Conservation (phyloP, 2,113 vertebrate species). For the Cyanoderma ruficeps region DNA sequence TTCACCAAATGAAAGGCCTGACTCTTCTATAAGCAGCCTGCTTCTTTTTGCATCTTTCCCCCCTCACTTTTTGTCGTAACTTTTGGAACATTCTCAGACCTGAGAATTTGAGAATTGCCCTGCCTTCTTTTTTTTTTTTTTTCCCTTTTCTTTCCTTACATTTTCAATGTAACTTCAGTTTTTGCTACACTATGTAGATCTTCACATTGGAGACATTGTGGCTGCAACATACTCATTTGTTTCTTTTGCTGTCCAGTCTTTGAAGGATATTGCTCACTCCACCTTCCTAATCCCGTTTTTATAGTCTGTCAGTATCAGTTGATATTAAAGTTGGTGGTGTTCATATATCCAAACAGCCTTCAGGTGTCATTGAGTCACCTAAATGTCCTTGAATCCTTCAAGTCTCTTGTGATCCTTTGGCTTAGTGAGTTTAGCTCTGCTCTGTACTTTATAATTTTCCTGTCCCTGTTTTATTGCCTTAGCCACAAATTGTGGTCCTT, state of each 20-base stretch:
- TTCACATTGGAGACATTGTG: slow-evolving; percentile 70
- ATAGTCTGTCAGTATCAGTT: slow-evolving; percentile 31
- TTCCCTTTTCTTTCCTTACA: background rate
- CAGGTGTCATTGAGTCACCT: slow-evolving; percentile 62
- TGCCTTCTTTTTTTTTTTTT: background rate
- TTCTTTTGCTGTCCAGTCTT: slow-evolving; percentile 33
- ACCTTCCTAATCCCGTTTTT: slow-evolving; percentile 14
- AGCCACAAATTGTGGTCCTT: slow-evolving; percentile 85
- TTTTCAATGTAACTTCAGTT: background rate
- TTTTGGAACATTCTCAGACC: background rate
- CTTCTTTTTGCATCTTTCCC: background rate
- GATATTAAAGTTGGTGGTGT: slow-evolving; percentile 60
- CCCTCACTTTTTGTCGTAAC: background rate
- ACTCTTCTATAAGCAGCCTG: slow-evolving; percentile 35
- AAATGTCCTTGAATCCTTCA: slow-evolving; percentile 47
- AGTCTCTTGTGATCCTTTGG: slow-evolving; percentile 31
- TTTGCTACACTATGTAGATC: slow-evolving; percentile 31
- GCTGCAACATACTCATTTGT: slow-evolving; percentile 8
- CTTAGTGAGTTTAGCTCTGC: slow-evolving; percentile 65
- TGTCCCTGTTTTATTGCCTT: slow-evolving; percentile 79
- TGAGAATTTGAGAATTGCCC: slow-evolving; percentile 16
- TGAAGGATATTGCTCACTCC: slow-evolving; percentile 51
- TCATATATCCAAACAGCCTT: slow-evolving; percentile 56
- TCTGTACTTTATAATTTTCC: slow-evolving; percentile 75
- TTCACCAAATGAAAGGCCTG: slow-evolving; percentile 50